Evolutionary conservation across 2,888 invertebrate species (phyloP).

Genomic region (Falcaria lacertinaria): DNA sequence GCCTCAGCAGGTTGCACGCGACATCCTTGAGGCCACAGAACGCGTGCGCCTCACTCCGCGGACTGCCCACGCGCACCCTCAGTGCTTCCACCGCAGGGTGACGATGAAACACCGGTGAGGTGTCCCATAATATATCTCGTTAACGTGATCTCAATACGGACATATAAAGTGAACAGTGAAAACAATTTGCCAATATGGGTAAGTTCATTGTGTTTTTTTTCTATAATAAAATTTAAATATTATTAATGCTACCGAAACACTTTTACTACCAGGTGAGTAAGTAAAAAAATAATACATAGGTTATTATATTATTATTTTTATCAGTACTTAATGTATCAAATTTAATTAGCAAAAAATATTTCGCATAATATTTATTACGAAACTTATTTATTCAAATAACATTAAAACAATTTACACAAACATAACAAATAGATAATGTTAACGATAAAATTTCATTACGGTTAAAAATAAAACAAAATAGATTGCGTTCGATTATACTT

Average conservation of each 20-base stretch:
- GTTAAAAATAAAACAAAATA: background rate
- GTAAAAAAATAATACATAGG: too few species aligned
- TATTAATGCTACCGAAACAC: too few species aligned
- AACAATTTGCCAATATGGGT: conserved; percentile 61
- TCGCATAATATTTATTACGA: too few species aligned
- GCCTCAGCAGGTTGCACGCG: conserved; percentile 72
- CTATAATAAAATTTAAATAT: conserved; percentile 1
- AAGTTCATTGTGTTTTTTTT: conserved; percentile 26
- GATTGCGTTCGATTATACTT: background rate
- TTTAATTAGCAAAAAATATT: too few species aligned
- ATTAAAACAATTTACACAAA: too few species aligned
- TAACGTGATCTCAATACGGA: conserved; percentile 62
- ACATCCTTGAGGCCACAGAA: conserved; percentile 54
- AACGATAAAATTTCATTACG: background rate
- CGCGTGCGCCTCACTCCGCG: conserved; percentile 32
- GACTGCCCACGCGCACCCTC: conserved; percentile 44
- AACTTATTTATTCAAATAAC: too few species aligned
- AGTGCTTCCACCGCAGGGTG: conserved; percentile 46
- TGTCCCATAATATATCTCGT: conserved; percentile 45
- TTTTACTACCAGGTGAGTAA: too few species aligned
- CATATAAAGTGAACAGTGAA: conserved; percentile 66
- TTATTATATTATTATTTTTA: too few species aligned
- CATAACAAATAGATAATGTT: background rate
- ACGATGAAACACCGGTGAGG: conserved; percentile 67
- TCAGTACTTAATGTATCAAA: too few species aligned